phyloP scores from a whole-genome alignment of 2,888 invertebrate genomes.

The Peribatodes rhomboidaria region DNA sequence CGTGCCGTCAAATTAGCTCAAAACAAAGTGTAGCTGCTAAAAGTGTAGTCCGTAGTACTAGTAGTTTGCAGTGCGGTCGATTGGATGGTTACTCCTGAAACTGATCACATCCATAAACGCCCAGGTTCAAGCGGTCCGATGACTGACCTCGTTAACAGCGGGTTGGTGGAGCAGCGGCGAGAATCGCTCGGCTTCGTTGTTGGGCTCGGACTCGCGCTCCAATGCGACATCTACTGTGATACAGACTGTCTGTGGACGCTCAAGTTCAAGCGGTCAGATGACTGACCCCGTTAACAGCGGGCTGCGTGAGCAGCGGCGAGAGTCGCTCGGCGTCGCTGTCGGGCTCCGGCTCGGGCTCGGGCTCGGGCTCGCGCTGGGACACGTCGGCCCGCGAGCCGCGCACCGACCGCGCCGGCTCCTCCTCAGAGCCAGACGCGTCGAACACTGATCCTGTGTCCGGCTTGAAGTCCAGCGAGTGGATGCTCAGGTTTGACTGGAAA shows the following conservation, averaged over 20 bases:
- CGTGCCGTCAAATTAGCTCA: too few relatives aligned
- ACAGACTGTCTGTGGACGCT: neutral
- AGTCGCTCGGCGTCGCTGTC: conserved; percentile 94
- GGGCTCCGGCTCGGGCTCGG: conserved; percentile 80
- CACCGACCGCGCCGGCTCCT: conserved; percentile 50
- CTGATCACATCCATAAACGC: too few relatives aligned
- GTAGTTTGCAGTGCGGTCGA: too few relatives aligned
- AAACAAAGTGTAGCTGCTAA: too few relatives aligned
- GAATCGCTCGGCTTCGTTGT: conserved; percentile 93
- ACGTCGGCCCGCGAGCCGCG: conserved; percentile 38
- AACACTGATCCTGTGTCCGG: conserved; percentile 52
- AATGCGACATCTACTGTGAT: too few relatives aligned
- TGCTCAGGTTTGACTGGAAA: conserved; percentile 68
- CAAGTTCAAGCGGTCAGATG: neutral
- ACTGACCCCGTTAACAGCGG: conserved; percentile 63
- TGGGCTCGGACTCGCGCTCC: conserved; percentile 85
- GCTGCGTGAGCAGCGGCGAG: conserved; percentile 89
- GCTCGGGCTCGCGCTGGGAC: conserved; percentile 46
- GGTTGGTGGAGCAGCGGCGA: conserved; percentile 89
- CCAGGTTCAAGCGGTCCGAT: neutral
- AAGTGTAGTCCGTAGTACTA: too few relatives aligned
- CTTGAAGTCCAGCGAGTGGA: conserved; percentile 57
- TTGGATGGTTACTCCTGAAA: too few relatives aligned
- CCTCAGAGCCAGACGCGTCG: conserved; percentile 57
- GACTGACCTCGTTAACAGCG: conserved; percentile 62